Base-by-base conservation (phyloP, 2,888 invertebrate species). In the Endotricha flammealis region DNA sequence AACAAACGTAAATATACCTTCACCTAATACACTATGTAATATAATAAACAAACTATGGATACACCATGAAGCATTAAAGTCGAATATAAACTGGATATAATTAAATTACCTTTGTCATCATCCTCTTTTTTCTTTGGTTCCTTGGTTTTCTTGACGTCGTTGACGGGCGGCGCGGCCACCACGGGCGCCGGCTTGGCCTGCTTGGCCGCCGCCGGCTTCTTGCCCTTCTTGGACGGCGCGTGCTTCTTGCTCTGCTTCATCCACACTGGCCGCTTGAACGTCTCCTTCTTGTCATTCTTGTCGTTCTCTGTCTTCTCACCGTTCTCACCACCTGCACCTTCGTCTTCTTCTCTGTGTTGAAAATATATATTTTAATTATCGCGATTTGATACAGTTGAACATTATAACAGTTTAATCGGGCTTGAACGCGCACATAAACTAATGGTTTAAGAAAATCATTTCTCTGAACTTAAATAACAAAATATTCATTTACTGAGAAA, bases 241-340 rank as follows among this genome's bases (percentile, higher is more conserved):
- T 40, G 47, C 12, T 44, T 42, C 73, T 91, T 89, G 64, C 90
- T 89, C 69, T 92, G 91, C 58, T 92, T 95, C 61, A 94, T 90
- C 96, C 96, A 96, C 10, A 92, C 92, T 6, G 95, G 92, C 63
- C 93, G 90, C 61, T 94, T 94, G 27, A 82, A 87, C 1, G 87
- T 78, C 39, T 82, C 70, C 35, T 88, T 86, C 40, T 80, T 88
- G 65, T 85, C 70, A 59, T 65, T 72, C 71, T 86, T 75, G 27
- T 74, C 74, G 34, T 74, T 77, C 4, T 76, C 73, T 1, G 48
- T 57, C 36, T 79, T 82, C 22, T 82, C 81, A 3, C 60, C 48
- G 28, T 61, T 85, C 14, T 78, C 88, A n/a, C 61, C 80, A 9
- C 70, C 87, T 9, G 83, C 89, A 20, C 88, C 88, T n/a, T 86